Conservation (phyloP, 2,113 vertebrate genomes). For the Acinonyx jubatus region DNA sequence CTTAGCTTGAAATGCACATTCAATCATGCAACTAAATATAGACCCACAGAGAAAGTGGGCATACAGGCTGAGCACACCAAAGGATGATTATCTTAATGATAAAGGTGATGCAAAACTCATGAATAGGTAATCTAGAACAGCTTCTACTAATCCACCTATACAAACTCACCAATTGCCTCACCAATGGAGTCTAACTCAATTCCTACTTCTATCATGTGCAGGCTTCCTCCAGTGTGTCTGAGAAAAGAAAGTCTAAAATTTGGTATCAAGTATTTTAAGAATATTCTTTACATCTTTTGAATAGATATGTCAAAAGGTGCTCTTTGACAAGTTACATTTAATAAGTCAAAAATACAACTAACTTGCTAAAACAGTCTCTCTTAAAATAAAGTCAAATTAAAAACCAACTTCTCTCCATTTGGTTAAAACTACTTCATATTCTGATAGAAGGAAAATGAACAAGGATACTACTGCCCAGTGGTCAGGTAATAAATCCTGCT, state of each 20-base stretch:
- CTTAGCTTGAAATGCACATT: background rate
- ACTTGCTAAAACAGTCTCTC: background rate
- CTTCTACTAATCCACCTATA: background rate
- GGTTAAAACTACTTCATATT: background rate
- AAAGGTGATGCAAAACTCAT: background rate
- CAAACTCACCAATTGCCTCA: background rate
- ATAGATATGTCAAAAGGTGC: background rate
- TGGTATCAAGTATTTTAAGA: background rate
- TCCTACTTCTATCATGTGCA: background rate
- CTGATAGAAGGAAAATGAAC: constrained; percentile 12
- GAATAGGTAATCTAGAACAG: background rate
- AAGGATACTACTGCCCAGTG: background rate
- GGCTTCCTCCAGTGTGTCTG: background rate
- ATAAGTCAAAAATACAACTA: constrained; percentile 30
- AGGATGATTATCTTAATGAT: background rate
- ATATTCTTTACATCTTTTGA: background rate
- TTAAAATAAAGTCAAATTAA: constrained; percentile 43
- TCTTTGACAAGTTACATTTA: background rate
- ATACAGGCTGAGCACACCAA: background rate
- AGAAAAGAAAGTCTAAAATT: background rate
- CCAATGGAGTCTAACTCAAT: background rate
- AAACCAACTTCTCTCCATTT: background rate
- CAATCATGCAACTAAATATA: background rate
- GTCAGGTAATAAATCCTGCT: background rate
- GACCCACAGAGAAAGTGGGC: background rate